phyloP scores from a whole-genome alignment of 1,140 invertebrate genomes.

The Aradophagus sp. region DNA sequence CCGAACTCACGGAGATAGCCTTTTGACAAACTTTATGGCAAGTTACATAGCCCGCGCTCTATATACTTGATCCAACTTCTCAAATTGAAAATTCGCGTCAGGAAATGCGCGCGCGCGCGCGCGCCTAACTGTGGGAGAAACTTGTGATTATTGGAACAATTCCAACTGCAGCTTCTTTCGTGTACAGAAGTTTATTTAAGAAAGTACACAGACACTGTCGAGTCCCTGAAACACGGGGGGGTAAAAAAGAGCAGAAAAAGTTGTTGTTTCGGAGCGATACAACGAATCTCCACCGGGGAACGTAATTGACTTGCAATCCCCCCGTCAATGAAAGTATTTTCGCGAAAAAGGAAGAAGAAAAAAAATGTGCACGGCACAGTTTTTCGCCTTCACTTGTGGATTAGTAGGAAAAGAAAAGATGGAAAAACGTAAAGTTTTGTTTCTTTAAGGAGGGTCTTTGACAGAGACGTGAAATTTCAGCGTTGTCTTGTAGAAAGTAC shows the following conservation, averaged over 20 bases:
- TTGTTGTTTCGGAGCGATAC: conserved; percentile 37
- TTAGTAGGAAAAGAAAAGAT: no score
- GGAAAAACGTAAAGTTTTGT: no score
- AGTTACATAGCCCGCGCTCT: conserved; percentile 30
- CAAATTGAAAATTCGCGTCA: conserved; percentile 58
- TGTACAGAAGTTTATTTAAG: conserved; percentile 52
- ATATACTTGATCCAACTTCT: conserved; percentile 55
- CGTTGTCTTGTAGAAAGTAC: no score
- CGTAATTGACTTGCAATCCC: conserved; percentile 33
- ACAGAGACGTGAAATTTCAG: no score
- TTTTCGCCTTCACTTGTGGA: no score
- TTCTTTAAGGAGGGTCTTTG: no score
- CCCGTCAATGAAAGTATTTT: conserved; percentile 6
- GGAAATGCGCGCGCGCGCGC: conserved; percentile 38
- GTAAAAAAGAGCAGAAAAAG: no score
- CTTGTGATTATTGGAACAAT: conserved; percentile 59
- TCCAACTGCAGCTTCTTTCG: conserved; percentile 53
- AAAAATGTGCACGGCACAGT: background rate
- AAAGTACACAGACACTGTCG: conserved; percentile 42
- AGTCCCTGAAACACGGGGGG: conserved; percentile 10
- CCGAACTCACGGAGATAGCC: conserved; percentile 36
- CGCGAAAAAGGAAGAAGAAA: background rate
- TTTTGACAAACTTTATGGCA: conserved; percentile 52
- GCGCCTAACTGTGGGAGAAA: conserved; percentile 45
- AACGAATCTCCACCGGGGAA: conserved; percentile 14